Conservation (phyloP, 1,140 invertebrate genomes). For the Anastatus disparis region DNA sequence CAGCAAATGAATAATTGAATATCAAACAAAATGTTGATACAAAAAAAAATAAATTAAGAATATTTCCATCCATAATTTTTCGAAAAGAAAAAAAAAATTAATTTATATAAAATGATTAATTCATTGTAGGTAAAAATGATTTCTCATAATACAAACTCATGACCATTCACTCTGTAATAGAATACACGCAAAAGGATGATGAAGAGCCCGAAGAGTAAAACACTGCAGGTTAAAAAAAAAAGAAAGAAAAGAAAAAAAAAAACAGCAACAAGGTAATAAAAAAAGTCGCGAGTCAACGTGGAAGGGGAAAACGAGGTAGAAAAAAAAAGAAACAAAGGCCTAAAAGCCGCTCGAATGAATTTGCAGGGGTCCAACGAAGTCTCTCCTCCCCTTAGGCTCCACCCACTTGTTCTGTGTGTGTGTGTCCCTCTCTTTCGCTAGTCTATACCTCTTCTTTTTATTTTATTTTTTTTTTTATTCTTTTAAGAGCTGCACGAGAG, state of each 20-base stretch:
- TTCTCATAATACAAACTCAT: too few relatives aligned
- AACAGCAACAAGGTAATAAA: neutral
- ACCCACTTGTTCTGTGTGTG: constrained; percentile 33
- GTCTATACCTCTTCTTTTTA: neutral
- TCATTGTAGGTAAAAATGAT: too few relatives aligned
- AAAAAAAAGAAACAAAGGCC: constrained; percentile 14
- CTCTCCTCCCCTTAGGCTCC: constrained; percentile 14
- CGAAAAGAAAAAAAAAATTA: too few relatives aligned
- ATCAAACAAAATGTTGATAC: too few relatives aligned
- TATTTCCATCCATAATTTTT: too few relatives aligned
- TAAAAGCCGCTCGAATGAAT: constrained; percentile 32
- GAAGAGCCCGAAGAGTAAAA: neutral
- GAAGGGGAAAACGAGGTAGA: neutral
- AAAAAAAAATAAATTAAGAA: too few relatives aligned
- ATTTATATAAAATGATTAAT: too few relatives aligned
- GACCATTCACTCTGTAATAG: too few relatives aligned
- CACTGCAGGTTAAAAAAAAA: neutral
- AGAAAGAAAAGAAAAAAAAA: neutral
- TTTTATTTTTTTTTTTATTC: neutral
- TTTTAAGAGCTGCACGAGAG: neutral
- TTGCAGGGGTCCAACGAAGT: constrained; percentile 32
- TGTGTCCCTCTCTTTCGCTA: neutral
- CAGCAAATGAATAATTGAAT: too few relatives aligned
- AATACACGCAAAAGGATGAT: neutral
- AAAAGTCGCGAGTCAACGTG: neutral